These are phyloP conservation scores for Prochilodus magdalenae DNA, from an alignment of 2,113 vertebrate species.

Conservation along the genomic window DNA sequence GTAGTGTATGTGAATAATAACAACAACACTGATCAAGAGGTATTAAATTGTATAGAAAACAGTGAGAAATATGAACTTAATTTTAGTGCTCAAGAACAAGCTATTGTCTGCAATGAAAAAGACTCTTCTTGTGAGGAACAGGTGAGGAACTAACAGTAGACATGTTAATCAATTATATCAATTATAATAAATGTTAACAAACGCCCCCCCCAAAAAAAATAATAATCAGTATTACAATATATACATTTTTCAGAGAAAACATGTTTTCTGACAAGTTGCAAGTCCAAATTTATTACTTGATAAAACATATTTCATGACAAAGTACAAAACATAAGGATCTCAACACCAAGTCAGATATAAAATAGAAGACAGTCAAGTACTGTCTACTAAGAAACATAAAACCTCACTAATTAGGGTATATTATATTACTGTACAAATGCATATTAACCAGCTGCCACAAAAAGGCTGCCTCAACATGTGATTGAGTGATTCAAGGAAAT, in stretches of 20 bases:
- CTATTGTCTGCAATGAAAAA: neutral
- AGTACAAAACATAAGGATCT: conserved; percentile 53
- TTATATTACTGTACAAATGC: conserved; percentile 60
- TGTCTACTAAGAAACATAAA: conserved; percentile 41
- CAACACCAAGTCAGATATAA: conserved; percentile 15
- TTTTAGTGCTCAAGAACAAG: conserved; percentile 6
- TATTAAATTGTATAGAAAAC: neutral
- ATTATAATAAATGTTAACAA: neutral
- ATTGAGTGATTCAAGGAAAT: conserved; percentile 79
- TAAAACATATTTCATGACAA: conserved; percentile 49
- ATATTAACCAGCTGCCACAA: conserved; percentile 35
- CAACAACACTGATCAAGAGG: neutral
- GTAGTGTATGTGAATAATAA: neutral
- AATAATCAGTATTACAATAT: conserved; percentile 54
- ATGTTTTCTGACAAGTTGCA: conserved; percentile 50
- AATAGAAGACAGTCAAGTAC: conserved; percentile 8
- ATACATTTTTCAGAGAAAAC: conserved; percentile 55
- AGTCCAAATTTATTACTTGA: conserved; percentile 57
- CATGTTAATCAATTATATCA: neutral
- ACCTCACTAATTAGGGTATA: conserved; percentile 26
- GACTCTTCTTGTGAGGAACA: neutral
- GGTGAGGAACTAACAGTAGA: neutral
- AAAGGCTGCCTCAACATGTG: neutral
- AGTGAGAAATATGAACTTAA: neutral
- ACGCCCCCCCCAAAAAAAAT: too few relatives aligned